Conservation (phyloP, 2,797 vertebrate species). For the Tympanoctomys barrerae region DNA sequence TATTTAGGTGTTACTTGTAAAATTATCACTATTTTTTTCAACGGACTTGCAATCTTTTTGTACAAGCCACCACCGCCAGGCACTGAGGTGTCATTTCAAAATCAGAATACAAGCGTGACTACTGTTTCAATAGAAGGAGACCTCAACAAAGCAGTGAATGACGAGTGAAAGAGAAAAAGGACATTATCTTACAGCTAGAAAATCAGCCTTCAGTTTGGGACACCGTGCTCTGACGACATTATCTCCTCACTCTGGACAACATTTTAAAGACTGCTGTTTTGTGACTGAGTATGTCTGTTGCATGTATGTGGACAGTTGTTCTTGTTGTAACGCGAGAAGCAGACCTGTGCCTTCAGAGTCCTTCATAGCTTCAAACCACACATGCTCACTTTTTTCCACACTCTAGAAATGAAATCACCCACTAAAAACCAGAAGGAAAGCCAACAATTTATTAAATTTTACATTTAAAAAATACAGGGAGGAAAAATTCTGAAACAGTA, state of each 20-base stretch:
- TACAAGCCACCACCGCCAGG: constrained; percentile 87
- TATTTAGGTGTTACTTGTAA: constrained; percentile 88
- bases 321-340: constrained; percentile 32
- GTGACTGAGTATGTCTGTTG: constrained; percentile 33
- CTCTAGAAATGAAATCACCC: not conserved
- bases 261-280: constrained; percentile 37
- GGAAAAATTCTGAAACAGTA: not conserved
- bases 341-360: constrained; percentile 51
- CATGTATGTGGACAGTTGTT: not conserved
- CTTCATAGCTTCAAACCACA: not conserved
- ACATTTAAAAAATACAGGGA: not conserved
- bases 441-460: constrained; percentile 1
- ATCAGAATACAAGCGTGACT: constrained; percentile 61
- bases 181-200: not conserved
- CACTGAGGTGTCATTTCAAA: constrained; percentile 37
- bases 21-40: constrained; percentile 87
- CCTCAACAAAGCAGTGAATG: constrained; percentile 20
- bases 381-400: not conserved
- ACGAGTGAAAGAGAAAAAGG: constrained; percentile 31
- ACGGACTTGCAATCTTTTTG: constrained; percentile 83
- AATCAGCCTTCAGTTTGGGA: not conserved
- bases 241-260: not conserved
- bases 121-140: constrained; percentile 50
- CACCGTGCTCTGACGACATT: constrained; percentile 14
- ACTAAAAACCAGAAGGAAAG: not conserved